Base-by-base conservation (phyloP, 2,797 vertebrate genomes). In the Petrocephalus sullivani region DNA sequence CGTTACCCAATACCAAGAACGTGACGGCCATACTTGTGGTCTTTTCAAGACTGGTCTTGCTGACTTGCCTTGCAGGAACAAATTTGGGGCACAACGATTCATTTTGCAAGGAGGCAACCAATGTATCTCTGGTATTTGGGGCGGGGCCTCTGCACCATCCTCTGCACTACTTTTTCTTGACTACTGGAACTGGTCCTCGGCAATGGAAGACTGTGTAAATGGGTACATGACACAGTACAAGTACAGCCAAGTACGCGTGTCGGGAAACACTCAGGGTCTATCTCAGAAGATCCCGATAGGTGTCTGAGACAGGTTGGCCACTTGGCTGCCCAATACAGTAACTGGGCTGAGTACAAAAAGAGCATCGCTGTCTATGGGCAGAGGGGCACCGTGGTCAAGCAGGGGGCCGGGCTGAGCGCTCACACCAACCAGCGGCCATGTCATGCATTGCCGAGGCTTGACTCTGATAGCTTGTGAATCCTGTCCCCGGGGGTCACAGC, bases 381-480 rank as follows among this genome's bases (percentile, higher is more conserved):
- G 86, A 91, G 90, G 89, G 91, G 84, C 85, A 37, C 86, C 89
- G 90, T 87, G 89, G 94, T 94, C 94, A 94, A 94, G 19, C 41
- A 49, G 19, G 41, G 75, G 75, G 75, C 54, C 16, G 33, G 10
- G 83, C n/a, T 54, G 53, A 53, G 49, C 2, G 51, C 51, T 85
- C 90, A 94, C 91, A 93, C 93, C 95, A 96, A 96, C 95, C 95
- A 94, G 94, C 94, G 94, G 95, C 95, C 93, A 93, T 95, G 96
- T 97, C 96, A 95, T 93, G 94, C 95, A 94, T 94, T 94, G 95
- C 91, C 92, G 94, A 94, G 91, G 78, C 93, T 28, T 95, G 95
- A 97, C 94, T 94, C 0, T 97, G 95, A 97, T 98, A 94, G 91
- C 93, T 96, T 97, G 96, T 97, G 97, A 97, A 96, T 97, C 94